Percentiles rank a stretch among this genome's conserved stretches.
phyloP scores from a whole-genome alignment of 2,797 vertebrate species.

The Vespertilio murinus region DNA sequence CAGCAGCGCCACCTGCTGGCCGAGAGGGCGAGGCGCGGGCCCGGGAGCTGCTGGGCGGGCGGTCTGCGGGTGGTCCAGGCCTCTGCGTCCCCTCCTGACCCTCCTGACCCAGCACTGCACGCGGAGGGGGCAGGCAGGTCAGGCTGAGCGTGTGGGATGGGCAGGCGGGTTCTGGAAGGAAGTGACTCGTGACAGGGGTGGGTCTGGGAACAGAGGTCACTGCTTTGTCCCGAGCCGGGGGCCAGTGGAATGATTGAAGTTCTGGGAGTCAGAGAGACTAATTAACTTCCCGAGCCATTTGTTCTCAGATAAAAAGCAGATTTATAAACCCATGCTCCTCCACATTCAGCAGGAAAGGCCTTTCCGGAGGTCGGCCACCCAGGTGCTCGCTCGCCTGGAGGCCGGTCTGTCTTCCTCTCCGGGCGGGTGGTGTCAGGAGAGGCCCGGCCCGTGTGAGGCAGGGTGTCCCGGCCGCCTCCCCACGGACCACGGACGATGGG shows the following conservation, averaged over 20 bases:
- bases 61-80: neutral
- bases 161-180: neutral
- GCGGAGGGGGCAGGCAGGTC: neutral
- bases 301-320: conserved; percentile 69
- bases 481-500: too few species aligned
- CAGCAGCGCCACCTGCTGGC: conserved; percentile 37
- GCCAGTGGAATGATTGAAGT: conserved; percentile 51
- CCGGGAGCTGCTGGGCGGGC: neutral
- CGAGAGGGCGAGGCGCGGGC: neutral
- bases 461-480: neutral
- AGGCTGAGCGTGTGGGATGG: accelerated
- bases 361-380: neutral
- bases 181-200: neutral
- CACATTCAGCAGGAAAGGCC: conserved; percentile 27
- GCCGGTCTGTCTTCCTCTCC: neutral
- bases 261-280: conserved; percentile 56
- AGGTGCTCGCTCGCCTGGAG: neutral
- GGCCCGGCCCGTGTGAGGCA: neutral
- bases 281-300: conserved; percentile 55
- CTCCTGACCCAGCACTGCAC: too few species aligned
- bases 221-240: neutral
- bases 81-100: neutral
- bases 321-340: conserved; percentile 72
- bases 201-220: neutral
- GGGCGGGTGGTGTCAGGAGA: neutral